Evolutionary conservation across 2,797 vertebrate species (phyloP), one percentile per base, ranked within the genome.

Genomic region (Acrossocheilus fasciatus): DNA sequence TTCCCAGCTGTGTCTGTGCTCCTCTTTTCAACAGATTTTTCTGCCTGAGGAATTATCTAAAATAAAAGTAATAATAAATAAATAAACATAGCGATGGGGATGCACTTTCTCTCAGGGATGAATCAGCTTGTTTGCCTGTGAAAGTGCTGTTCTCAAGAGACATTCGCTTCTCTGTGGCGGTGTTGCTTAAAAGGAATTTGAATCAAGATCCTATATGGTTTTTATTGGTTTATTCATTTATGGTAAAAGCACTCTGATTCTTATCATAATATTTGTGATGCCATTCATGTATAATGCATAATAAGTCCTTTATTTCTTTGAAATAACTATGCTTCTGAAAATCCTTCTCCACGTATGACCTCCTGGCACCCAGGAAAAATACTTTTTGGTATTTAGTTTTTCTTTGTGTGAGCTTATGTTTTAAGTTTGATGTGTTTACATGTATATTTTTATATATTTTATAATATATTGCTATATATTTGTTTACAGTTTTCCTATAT

Each of bases 31-130:
- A 54, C 34, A 70, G 68, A 75, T 26, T 39, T 18, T 57, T 77
- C 47, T 77, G 70, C 43, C 57, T 15, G 6, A 75, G 52, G 75
- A 82, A 81, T 73, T 57, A 83, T 62, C 12, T 84, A n/a, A 85
- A 84, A 86, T 73, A 76, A 81, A 80, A 83, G 36, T 59, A 30
- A 78, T 86, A 74, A 85, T 86, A 74, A 85, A 85, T 79, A 85
- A 87, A 87, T 82, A 78, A 88, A 79, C 45, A 70, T 23, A 52
- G 23, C 23, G 43, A 83, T 30, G 14, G 45, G 66, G 57, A 83
- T 77, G 47, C 52, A n/a, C 20, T 79, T 82, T 88, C 50, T 84
- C 26, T 41, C 15, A 80, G 52, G 39, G 59, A 47, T 73, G 41
- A 34, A 81, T 85, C 39, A 26, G 68, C 30, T 73, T 77, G 45